Evolutionary conservation across 2,888 invertebrate species (phyloP).

Genomic region (Tipula unca): DNA sequence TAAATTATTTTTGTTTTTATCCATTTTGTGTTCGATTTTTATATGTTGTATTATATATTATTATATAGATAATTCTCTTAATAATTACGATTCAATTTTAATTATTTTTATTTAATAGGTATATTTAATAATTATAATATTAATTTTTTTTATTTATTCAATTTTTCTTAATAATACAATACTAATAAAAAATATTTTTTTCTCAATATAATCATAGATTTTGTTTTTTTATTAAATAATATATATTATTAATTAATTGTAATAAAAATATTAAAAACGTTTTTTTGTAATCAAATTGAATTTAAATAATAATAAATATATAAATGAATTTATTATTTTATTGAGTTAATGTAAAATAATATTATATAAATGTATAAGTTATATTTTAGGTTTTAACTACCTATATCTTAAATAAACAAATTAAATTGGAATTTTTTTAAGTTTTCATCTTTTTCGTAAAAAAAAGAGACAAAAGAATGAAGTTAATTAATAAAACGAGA

Average conservation of each 20-base stretch:
- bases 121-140: not conserved
- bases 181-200: constrained; percentile 3
- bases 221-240: not conserved
- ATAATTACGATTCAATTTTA: not conserved
- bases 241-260: not conserved
- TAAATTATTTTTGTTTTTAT: not conserved
- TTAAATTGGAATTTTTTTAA: not conserved
- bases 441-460: not conserved
- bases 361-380: not conserved
- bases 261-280: not conserved
- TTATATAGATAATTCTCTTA: not conserved
- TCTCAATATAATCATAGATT: not conserved
- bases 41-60: not conserved
- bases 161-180: not conserved
- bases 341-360: not conserved
- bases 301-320: not conserved
- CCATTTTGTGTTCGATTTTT: not conserved
- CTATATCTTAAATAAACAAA: not conserved
- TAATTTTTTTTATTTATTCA: not conserved
- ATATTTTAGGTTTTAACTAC: not conserved
- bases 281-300: not conserved
- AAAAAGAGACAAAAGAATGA: not conserved
- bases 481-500: not conserved
- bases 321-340: not conserved
- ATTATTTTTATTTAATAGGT: not conserved